These are phyloP conservation scores for Amphipyra berbera DNA, from an alignment of 2,888 invertebrate species.

Conservation along the genomic window DNA sequence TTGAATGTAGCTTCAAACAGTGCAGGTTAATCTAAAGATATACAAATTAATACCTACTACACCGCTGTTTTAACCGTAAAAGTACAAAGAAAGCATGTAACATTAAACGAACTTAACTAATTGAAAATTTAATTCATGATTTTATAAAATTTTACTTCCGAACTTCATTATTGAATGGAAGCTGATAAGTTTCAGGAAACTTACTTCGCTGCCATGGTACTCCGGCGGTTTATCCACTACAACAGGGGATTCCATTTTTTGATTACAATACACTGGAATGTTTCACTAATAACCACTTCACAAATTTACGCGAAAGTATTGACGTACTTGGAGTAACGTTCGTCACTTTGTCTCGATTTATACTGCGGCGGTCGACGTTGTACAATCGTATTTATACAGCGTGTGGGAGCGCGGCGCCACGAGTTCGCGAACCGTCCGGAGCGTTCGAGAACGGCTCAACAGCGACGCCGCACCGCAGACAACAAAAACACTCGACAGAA, in stretches of 20 bases:
- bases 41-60: too few relatives aligned
- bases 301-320: constrained; percentile 67
- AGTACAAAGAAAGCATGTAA: too few relatives aligned
- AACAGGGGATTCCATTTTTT: constrained; percentile 90
- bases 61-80: too few relatives aligned
- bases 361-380: constrained; percentile 76
- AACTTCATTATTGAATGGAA: not conserved
- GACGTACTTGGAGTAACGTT: constrained; percentile 64
- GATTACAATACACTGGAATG: constrained; percentile 77
- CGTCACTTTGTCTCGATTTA: constrained; percentile 72
- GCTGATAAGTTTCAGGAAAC: constrained; percentile 58
- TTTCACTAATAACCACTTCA: constrained; percentile 82
- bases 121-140: constrained; percentile 11
- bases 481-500: constrained; percentile 30
- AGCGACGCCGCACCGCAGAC: constrained; percentile 33
- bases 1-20: too few relatives aligned
- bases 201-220: constrained; percentile 89
- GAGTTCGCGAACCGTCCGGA: constrained; percentile 73
- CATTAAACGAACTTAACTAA: not conserved
- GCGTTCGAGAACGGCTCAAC: constrained; percentile 60
- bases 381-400: constrained; percentile 79
- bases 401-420: constrained; percentile 70
- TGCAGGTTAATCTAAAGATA: too few relatives aligned
- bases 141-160: not conserved
- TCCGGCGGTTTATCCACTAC: constrained; percentile 91